phyloP scores from a whole-genome alignment of 2,888 invertebrate species.

The Leucophenga maculata region DNA sequence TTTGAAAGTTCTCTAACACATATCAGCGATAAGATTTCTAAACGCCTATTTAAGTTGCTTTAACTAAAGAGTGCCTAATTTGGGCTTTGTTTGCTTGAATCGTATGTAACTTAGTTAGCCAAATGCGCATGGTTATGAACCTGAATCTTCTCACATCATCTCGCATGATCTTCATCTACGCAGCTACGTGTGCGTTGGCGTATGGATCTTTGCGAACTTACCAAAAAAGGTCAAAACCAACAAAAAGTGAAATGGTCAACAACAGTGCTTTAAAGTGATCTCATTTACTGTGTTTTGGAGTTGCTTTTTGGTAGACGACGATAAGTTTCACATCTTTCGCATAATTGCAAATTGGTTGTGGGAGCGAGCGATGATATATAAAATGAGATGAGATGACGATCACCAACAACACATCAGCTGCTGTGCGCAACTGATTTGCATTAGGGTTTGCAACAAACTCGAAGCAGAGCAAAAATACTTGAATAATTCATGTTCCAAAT shows the following conservation, averaged over 20 bases:
- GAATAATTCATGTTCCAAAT: slow-evolving; percentile 23
- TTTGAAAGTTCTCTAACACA: too few species aligned
- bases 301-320: neutral
- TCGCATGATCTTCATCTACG: neutral
- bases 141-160: too few species aligned
- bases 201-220: slow-evolving; percentile 2
- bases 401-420: slow-evolving; percentile 23
- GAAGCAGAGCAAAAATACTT: neutral
- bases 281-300: slow-evolving; percentile 51
- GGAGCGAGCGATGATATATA: too few species aligned
- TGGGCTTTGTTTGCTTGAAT: too few species aligned
- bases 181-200: slow-evolving; percentile 16
- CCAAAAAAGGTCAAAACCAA: slow-evolving; percentile 22
- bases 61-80: too few species aligned
- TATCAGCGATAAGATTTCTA: too few species aligned
- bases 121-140: too few species aligned
- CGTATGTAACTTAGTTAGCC: too few species aligned
- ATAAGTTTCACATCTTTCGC: slow-evolving; percentile 32
- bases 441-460: neutral
- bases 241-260: slow-evolving; percentile 34
- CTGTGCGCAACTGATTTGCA: too few species aligned
- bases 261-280: slow-evolving; percentile 49
- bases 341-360: slow-evolving; percentile 49
- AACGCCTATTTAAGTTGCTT: too few species aligned
- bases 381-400: too few species aligned